phyloP scores from a whole-genome alignment of 2,888 invertebrate genomes.

The Euzophera pinguis region DNA sequence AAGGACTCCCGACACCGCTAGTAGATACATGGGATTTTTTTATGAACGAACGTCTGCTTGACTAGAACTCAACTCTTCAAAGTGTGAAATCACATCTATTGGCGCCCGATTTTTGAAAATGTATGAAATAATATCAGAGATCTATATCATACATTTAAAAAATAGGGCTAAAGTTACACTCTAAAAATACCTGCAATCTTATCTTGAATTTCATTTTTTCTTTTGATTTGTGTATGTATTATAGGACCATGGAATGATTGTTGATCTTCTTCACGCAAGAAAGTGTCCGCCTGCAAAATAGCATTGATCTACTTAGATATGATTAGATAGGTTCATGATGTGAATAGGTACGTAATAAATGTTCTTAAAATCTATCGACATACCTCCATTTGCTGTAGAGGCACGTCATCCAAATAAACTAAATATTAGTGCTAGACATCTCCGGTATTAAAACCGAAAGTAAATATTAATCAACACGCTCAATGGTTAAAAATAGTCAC shows the following conservation, averaged over 20 bases:
- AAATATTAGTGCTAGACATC: constrained; percentile 33
- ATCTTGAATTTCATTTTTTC: constrained; percentile 50
- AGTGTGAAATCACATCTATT: too few relatives aligned
- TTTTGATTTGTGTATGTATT: constrained; percentile 41
- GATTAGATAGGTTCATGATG: neutral
- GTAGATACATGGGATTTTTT: too few relatives aligned
- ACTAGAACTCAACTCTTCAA: too few relatives aligned
- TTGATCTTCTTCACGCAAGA: constrained; percentile 53
- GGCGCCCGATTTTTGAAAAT: too few relatives aligned
- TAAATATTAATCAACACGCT: constrained; percentile 2
- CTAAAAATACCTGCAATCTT: neutral
- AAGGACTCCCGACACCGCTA: too few relatives aligned
- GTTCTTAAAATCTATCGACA: neutral
- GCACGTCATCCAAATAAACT: constrained; percentile 28
- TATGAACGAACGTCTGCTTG: too few relatives aligned
- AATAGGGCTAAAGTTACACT: too few relatives aligned
- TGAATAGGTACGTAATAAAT: too few relatives aligned
- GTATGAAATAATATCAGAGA: too few relatives aligned
- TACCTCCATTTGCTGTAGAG: constrained; percentile 59
- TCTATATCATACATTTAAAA: too few relatives aligned
- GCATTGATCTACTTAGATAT: constrained; percentile 14
- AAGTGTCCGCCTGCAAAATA: constrained; percentile 46
- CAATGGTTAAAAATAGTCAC: constrained; percentile 35
- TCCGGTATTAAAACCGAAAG: constrained; percentile 6
- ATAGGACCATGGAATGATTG: constrained; percentile 42